These are phyloP conservation scores for Perccottus glenii DNA, from an alignment of 2,113 vertebrate species.

Conservation along the genomic window DNA sequence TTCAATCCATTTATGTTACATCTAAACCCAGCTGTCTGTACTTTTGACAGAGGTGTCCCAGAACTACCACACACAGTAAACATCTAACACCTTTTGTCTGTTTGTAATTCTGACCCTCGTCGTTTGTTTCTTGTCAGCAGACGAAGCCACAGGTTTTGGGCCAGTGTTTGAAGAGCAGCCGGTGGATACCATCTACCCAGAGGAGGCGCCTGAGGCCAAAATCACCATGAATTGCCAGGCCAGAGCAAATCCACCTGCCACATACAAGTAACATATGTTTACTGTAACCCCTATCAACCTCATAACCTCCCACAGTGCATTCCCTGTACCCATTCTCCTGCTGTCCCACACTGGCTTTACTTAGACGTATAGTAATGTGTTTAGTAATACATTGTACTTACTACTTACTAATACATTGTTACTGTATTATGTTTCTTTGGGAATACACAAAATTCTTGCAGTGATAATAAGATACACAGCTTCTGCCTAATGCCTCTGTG, in stretches of 20 bases:
- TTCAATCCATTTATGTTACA: background rate
- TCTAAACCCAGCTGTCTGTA: conserved; percentile 25
- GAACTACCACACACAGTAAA: conserved; percentile 37
- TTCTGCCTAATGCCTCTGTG: background rate
- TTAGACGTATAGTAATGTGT: no score
- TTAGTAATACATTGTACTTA: conserved; percentile 15
- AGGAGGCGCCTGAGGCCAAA: conserved; percentile 93
- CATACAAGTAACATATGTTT: conserved; percentile 89
- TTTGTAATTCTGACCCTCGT: conserved; percentile 23
- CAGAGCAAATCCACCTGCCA: conserved; percentile 86
- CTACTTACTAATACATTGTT: conserved; percentile 6
- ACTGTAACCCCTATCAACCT: conserved; percentile 7
- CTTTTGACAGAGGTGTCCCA: conserved; percentile 37
- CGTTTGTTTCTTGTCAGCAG: conserved; percentile 70
- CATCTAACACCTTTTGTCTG: conserved; percentile 17
- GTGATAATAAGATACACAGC: conserved; percentile 1
- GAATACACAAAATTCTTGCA: no score
- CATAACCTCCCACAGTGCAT: conserved; percentile 24
- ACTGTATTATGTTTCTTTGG: no score
- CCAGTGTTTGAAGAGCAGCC: conserved; percentile 97
- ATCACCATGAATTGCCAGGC: conserved; percentile 92
- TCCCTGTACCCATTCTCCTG: conserved; percentile 3
- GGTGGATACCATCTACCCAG: conserved; percentile 93
- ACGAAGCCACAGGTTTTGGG: conserved; percentile 89
- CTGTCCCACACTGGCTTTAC: conserved; percentile 15